phyloP scores from a whole-genome alignment of 2,888 invertebrate species.

The Petrolisthes manimaculis region DNA sequence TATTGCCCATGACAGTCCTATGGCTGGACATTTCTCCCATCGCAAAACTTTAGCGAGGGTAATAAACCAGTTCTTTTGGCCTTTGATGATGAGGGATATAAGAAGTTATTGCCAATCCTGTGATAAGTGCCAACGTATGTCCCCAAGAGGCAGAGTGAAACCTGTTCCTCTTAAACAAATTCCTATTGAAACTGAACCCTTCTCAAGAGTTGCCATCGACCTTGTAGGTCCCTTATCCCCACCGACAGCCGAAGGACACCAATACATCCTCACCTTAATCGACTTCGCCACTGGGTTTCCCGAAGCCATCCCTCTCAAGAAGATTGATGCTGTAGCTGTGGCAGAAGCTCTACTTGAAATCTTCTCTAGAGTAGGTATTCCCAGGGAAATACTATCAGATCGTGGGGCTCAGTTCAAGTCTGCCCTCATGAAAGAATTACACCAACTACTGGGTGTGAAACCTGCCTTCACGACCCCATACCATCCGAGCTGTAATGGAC shows the following conservation, averaged over 20 bases:
- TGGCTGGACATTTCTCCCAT: conserved; percentile 28
- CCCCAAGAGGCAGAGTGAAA: conserved; percentile 9
- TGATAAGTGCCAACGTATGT: conserved; percentile 30
- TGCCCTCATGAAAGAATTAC: conserved; percentile 4
- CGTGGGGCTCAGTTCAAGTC: conserved; percentile 17
- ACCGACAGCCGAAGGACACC: background rate
- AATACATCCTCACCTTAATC: conserved; percentile 25
- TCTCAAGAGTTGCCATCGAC: conserved; percentile 13
- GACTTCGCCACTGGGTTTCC: conserved; percentile 21
- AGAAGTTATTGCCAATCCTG: conserved; percentile 14
- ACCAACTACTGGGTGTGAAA: conserved; percentile 23
- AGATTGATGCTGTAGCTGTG: conserved; percentile 11
- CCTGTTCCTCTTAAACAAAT: conserved; percentile 17
- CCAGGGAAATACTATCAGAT: conserved; percentile 19
- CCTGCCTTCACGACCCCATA: background rate
- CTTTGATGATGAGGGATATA: background rate
- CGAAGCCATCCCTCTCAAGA: conserved; percentile 6
- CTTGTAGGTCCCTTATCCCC: conserved; percentile 11
- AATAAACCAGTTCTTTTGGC: conserved; percentile 22
- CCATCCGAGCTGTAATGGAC: background rate
- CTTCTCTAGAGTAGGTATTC: conserved; percentile 20
- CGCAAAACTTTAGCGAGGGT: conserved; percentile 15
- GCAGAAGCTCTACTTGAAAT: conserved; percentile 2
- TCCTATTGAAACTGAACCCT: conserved; percentile 15
- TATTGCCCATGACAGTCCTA: conserved; percentile 11